These are phyloP conservation scores for Bubo blakistoni DNA, from an alignment of 2,113 vertebrate genomes.

Conservation along the genomic window DNA sequence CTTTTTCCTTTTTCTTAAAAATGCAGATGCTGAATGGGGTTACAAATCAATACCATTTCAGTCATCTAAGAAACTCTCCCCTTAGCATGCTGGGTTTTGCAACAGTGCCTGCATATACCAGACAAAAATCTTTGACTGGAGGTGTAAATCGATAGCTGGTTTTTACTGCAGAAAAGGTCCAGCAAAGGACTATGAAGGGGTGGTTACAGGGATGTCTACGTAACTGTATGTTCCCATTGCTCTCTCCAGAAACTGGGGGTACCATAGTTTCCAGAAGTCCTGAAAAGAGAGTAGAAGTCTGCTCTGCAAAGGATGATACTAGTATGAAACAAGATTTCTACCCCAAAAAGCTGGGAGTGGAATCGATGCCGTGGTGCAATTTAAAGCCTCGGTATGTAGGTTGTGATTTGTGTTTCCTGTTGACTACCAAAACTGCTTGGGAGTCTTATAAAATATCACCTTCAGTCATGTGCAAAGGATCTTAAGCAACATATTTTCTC, in stretches of 20 bases:
- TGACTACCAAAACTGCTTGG: neutral
- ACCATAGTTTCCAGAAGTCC: neutral
- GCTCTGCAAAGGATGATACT: neutral
- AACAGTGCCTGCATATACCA: neutral
- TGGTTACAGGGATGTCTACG: neutral
- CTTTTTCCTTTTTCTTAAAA: neutral
- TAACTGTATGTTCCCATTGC: neutral
- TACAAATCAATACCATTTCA: neutral
- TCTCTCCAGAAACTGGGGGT: neutral
- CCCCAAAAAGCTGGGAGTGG: neutral
- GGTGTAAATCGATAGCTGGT: neutral
- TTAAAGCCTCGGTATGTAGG: neutral
- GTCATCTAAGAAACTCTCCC: neutral
- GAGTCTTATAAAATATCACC: neutral
- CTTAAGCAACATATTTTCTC: neutral
- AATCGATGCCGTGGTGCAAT: rapidly evolving
- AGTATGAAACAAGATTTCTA: neutral
- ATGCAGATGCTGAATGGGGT: neutral
- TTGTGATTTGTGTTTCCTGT: neutral
- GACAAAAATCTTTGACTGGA: neutral
- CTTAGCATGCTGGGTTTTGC: neutral
- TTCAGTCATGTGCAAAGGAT: neutral
- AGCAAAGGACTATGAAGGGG: neutral
- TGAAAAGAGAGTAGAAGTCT: neutral
- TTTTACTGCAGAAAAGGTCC: neutral